These are phyloP conservation scores for Xiphorhynchus erythropygius DNA, from an alignment of 2,797 vertebrate genomes.

Conservation along the genomic window DNA sequence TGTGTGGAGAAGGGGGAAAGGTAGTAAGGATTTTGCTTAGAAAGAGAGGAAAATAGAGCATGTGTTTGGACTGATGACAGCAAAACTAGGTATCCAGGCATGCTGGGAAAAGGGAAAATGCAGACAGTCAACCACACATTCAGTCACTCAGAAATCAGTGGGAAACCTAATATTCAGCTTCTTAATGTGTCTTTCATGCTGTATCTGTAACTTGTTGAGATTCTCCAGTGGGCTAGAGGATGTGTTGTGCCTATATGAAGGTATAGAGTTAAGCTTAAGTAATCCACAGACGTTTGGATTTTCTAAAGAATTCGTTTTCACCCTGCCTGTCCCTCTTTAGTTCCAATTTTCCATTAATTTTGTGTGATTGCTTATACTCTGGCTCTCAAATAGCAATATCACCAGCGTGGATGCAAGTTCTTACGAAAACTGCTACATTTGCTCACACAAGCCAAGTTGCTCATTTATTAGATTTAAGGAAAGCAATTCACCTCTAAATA, in stretches of 20 bases:
- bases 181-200: neutral
- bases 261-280: neutral
- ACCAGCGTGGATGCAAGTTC: neutral
- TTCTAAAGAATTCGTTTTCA: neutral
- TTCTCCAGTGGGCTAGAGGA: neutral
- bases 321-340: neutral
- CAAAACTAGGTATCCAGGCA: slow-evolving; percentile 59
- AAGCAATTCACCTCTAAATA: slow-evolving; percentile 53
- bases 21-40: slow-evolving; percentile 28
- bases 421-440: neutral
- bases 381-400: neutral
- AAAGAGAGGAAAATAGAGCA: slow-evolving; percentile 51
- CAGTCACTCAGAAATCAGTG: slow-evolving; percentile 32
- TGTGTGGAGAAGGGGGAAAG: neutral
- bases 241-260: neutral
- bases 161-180: slow-evolving; percentile 8
- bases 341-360: slow-evolving; percentile 36
- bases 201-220: neutral
- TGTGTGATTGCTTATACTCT: neutral
- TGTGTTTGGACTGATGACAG: slow-evolving; percentile 51
- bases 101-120: slow-evolving; percentile 48
- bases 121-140: neutral
- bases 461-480: slow-evolving; percentile 50
- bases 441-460: neutral
- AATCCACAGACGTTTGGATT: neutral